Base-by-base conservation (phyloP, 2,888 invertebrate species). In the Desoria tigrina region DNA sequence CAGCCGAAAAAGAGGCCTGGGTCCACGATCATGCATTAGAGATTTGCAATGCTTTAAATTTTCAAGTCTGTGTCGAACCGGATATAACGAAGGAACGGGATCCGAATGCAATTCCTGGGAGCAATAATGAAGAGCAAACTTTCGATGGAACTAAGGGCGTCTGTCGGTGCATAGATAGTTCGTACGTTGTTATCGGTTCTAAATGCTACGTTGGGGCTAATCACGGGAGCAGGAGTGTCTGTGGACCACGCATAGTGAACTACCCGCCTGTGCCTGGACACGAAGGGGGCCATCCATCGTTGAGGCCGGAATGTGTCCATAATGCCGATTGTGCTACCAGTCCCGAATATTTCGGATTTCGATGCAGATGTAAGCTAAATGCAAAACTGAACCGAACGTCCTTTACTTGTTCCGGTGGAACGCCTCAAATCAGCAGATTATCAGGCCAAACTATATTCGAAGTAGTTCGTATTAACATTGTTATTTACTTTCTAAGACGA, bases 141-240 rank as follows among this genome's bases (percentile, higher is more conserved):
- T 53, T 23, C 23, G 28, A n/a, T 39, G 21, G 23, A 42, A 45
- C 14, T 39, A 32, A 16, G 4, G 28, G 65, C 37, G 32, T 53
- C n/a, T 67, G 67, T n/a, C 37, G 63, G 18, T 67, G 67, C 27
- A 60, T 57, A 18, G 67, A 63, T 6, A 42, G 59, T 2, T 56
- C 63, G 2, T 63, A 63, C 63, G 16, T 53, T 1, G 28, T 67
- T 1, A 39, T 56, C 28, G 59, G 28, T 21, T 1, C 28, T 32
- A 18, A 4, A 6, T 4, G 3, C 18, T 60, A 32, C 32, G n/a
- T 16, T 18, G 4, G 4, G n/a, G 45, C 45, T 21, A 16, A 16
- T 9, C 16, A 11, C 6, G 45, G 45, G 21, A 16, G 45, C 16
- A 21, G n/a, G 21, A 45, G 45, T 45, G 16, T 9, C 21, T 45